Evolutionary conservation across 2,113 vertebrate genomes (phyloP), one percentile per base, ranked within the genome.

Genomic region (Myiagra hebetior): DNA sequence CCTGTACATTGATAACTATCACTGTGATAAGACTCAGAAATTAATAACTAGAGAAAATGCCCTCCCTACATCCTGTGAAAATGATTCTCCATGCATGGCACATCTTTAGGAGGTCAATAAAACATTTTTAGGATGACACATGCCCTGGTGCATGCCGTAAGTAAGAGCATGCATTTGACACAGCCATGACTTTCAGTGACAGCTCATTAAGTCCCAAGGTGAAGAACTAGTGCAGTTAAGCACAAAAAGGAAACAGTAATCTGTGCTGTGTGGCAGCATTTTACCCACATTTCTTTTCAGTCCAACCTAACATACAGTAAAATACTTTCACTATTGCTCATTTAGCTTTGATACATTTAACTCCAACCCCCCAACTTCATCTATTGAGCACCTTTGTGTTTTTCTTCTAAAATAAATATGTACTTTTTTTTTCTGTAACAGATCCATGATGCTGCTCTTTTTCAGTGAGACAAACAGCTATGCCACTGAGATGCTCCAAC

Each of bases 1-100:
- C 46, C 69, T 72, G 37, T 49, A 78, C 2, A 1, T 4, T 72
- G 56, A 50, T 78, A 74, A 69, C 76, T 60, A 79, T 35, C 47
- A 56, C 44, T 67, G 41, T 15, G 7, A 7, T 76, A 85, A 89
- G 57, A 86, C 26, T 78, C 16, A 41, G 69, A 44, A 95, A 87
- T 91, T 79, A 94, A n/a, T 85, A 97, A 92, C 35, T 64, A 68
- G 33, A 72, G 39, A 91, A 94, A 81, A 91, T 28, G 33, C n/a
- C 24, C 30, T 82, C 56, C 60, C 65, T 78, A 28, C 14, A 73
- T n/a, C 56, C 83, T 70, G 9, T 37, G 72, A 86, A 94, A 92
- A 91, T 55, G 21, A 91, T 69, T 87, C 27, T 86, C 81, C 31
- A 62, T 79, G 73, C 73, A 41, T 21, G 9, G 60, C 84, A 91